These are phyloP conservation scores for Melierax canorus DNA, from an alignment of 2,113 vertebrate species.

Conservation along the genomic window DNA sequence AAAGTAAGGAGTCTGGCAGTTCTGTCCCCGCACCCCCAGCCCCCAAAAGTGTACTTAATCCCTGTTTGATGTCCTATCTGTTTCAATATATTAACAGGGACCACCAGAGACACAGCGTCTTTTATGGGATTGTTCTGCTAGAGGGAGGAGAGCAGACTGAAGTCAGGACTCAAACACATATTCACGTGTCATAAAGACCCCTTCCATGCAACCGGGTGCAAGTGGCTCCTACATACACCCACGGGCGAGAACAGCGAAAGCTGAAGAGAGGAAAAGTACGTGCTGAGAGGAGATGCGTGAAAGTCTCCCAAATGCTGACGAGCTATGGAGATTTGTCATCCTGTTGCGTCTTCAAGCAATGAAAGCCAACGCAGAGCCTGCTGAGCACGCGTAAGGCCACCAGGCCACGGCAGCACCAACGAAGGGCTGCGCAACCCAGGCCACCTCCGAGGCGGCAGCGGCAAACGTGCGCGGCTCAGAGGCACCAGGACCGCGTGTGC, in stretches of 20 bases:
- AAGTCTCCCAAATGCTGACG: neutral
- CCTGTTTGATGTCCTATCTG: neutral
- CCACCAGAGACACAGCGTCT: neutral
- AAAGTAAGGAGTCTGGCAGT: neutral
- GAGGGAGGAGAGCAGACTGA: neutral
- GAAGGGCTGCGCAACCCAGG: neutral
- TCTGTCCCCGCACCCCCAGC: neutral
- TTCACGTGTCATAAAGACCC: neutral
- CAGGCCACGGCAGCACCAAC: fast-evolving
- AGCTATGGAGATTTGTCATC: neutral
- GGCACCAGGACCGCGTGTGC: fast-evolving
- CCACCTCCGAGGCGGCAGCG: fast-evolving
- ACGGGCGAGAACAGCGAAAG: fast-evolving
- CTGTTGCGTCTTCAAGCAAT: neutral
- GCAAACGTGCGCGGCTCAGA: neutral
- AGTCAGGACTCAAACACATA: neutral
- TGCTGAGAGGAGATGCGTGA: neutral
- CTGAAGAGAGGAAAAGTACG: neutral
- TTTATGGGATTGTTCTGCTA: neutral
- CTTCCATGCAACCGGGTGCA: neutral
- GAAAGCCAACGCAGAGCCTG: neutral
- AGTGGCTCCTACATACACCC: neutral
- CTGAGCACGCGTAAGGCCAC: too few species aligned
- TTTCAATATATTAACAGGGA: neutral
- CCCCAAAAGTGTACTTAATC: neutral